These are phyloP conservation scores for Dolichallabes microphthalmus DNA, from an alignment of 2,113 vertebrate genomes.

Conservation along the genomic window DNA sequence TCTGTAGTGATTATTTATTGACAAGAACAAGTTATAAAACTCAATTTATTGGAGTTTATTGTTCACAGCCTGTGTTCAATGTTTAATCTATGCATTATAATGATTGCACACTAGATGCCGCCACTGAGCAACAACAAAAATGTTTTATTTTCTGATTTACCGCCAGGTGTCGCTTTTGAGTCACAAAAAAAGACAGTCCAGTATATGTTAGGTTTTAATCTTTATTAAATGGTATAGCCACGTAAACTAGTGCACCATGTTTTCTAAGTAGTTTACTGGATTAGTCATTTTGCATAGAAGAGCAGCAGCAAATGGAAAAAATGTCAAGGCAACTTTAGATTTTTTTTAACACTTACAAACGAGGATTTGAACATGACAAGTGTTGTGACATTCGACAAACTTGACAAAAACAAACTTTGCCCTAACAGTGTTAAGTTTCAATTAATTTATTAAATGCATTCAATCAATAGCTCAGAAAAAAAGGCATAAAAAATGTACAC, in stretches of 20 bases:
- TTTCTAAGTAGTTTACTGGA: conserved; percentile 9
- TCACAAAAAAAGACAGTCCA: background rate
- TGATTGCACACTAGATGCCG: conserved; percentile 4
- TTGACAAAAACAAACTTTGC: background rate
- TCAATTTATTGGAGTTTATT: background rate
- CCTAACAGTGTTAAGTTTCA: background rate
- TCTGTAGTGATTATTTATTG: background rate
- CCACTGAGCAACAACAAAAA: background rate
- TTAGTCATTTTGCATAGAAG: conserved; percentile 19
- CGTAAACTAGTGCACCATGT: background rate
- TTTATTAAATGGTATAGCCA: background rate
- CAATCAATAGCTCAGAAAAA: background rate
- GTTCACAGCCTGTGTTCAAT: background rate
- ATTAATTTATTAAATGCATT: background rate
- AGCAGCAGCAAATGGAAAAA: background rate
- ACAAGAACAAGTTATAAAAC: background rate
- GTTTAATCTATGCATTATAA: background rate
- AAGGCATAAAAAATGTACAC: background rate
- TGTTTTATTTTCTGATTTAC: background rate
- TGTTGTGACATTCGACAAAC: background rate
- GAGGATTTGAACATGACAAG: background rate
- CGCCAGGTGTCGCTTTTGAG: background rate
- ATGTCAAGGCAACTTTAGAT: background rate
- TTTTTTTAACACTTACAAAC: background rate
- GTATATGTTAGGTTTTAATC: background rate